A percentile compares a stretch with the other conserved stretches of the same genome.
phyloP scores from a whole-genome alignment of 2,113 vertebrate species.

The Oxyruncus cristatus region DNA sequence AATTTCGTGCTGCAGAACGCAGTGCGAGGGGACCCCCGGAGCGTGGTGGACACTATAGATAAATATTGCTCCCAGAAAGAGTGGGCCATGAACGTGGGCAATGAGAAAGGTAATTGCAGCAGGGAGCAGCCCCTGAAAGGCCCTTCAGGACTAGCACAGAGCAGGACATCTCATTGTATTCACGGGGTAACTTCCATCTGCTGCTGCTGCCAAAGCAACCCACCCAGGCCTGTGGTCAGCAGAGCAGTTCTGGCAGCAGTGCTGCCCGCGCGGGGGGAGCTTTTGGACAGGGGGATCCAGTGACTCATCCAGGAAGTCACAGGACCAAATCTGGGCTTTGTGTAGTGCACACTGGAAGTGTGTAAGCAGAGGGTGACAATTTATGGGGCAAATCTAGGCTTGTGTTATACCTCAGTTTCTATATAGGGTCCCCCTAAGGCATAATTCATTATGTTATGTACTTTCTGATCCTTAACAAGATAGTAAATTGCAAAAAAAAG shows the following conservation, averaged over 20 bases:
- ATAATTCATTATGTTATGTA: not conserved
- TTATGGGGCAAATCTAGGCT: not conserved
- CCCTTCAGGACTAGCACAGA: not conserved
- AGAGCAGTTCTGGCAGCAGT: not conserved
- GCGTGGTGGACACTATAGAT: slow-evolving; percentile 80
- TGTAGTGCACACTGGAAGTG: not conserved
- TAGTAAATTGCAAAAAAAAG: not conserved
- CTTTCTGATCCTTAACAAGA: not conserved
- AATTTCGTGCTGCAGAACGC: slow-evolving; percentile 79
- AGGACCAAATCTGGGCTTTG: not conserved
- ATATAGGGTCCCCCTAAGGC: not conserved
- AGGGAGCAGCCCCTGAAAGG: not conserved
- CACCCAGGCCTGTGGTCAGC: not conserved
- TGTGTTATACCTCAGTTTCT: not conserved
- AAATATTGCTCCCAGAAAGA: slow-evolving; percentile 82
- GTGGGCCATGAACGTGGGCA: slow-evolving; percentile 89
- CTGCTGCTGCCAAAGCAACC: not conserved
- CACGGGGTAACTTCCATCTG: not conserved
- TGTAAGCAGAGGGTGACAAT: not conserved
- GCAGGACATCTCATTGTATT: not conserved
- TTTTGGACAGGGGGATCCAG: not conserved
- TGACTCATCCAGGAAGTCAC: not conserved
- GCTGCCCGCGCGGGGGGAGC: not conserved
- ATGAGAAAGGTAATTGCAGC: slow-evolving; percentile 81
- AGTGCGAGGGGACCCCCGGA: slow-evolving; percentile 78